phyloP scores from a whole-genome alignment of 2,888 invertebrate genomes.

The Drosophila atroscutellata region DNA sequence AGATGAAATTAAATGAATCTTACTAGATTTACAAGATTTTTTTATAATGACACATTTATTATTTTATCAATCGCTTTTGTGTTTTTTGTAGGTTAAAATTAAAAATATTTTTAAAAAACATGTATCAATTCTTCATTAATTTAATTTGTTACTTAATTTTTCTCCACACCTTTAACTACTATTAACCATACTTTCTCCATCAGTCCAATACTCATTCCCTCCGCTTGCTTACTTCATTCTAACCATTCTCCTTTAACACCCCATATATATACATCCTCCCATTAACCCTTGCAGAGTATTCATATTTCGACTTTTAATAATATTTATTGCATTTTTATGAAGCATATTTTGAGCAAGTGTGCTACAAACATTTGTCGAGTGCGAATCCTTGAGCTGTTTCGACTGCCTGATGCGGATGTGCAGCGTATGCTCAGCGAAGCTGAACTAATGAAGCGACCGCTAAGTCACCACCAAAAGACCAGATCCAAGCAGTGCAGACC shows the following conservation, averaged over 20 bases:
- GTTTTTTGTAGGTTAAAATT: not conserved
- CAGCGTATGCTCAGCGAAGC: constrained; percentile 83
- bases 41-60: not conserved
- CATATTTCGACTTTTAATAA: constrained; percentile 6
- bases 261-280: not conserved
- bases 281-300: constrained; percentile 21
- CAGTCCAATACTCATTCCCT: not conserved
- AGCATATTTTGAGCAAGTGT: constrained; percentile 68
- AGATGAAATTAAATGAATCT: not conserved
- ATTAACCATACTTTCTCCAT: not conserved
- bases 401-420: constrained; percentile 60
- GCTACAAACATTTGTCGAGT: constrained; percentile 59
- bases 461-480: constrained; percentile 76
- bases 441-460: constrained; percentile 83
- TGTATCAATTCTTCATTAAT: not conserved
- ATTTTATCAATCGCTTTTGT: not conserved
- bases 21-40: not conserved
- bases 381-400: constrained; percentile 34
- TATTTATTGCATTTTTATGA: constrained; percentile 13
- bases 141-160: not conserved
- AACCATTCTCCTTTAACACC: not conserved
- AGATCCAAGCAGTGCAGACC: not conserved
- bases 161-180: not conserved
- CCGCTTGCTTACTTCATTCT: not conserved
- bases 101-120: not conserved